Evolutionary conservation across 2,113 vertebrate genomes (phyloP).

Genomic region (Coracopsis vasa): DNA sequence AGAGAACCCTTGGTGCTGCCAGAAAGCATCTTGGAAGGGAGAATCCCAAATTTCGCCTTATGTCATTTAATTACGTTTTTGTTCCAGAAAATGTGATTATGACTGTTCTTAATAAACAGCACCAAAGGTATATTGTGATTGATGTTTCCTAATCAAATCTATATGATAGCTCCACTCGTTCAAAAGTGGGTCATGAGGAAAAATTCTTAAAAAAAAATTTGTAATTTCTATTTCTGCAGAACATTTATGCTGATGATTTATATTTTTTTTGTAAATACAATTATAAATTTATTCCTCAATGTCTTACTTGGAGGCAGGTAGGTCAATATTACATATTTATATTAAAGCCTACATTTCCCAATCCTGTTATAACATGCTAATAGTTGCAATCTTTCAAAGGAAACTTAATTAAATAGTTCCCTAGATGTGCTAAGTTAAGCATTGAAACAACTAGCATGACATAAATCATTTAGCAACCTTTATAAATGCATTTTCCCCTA

Average conservation of each 20-base stretch:
- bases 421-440: slow-evolving; percentile 7
- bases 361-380: neutral
- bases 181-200: neutral
- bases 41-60: neutral
- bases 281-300: neutral
- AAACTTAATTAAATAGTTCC: slow-evolving; percentile 37
- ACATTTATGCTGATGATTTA: neutral
- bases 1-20: neutral
- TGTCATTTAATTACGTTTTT: neutral
- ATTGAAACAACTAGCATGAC: neutral
- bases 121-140: neutral
- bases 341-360: slow-evolving; percentile 26
- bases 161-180: neutral
- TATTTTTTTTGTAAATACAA: neutral
- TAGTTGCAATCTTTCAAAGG: slow-evolving; percentile 2
- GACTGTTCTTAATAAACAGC: neutral
- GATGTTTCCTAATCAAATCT: neutral
- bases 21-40: neutral
- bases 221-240: neutral
- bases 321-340: slow-evolving; percentile 14
- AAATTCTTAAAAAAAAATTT: neutral
- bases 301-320: neutral
- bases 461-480: slow-evolving; percentile 25
- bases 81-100: neutral
- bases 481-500: neutral